Evolutionary conservation across 1,140 invertebrate genomes (phyloP).

Genomic region (Mycetomoellerius zeteki): DNA sequence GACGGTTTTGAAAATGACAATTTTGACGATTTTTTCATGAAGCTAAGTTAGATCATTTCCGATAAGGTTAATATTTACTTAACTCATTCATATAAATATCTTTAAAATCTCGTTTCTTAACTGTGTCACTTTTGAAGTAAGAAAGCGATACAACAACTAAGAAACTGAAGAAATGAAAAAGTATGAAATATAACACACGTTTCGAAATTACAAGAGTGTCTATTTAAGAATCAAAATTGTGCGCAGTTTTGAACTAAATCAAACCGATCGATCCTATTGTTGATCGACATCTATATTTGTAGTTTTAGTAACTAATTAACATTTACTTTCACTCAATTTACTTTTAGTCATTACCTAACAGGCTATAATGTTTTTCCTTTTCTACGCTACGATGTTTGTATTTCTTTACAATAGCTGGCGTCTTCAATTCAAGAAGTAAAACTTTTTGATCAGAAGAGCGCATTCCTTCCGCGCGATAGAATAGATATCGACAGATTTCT

Average conservation of each 20-base stretch:
- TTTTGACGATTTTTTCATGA: too few species aligned
- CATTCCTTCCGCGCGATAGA: neutral
- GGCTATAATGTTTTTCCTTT: neutral
- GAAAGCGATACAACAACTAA: too few species aligned
- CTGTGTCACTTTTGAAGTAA: too few species aligned
- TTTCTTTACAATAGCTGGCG: neutral
- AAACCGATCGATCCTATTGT: neutral
- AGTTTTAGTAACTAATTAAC: neutral
- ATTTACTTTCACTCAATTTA: neutral
- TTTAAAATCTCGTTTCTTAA: too few species aligned
- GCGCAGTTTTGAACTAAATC: neutral
- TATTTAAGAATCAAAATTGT: neutral
- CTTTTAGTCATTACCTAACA: neutral
- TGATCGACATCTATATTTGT: neutral
- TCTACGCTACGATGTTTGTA: too few species aligned
- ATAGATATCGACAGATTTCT: slow-evolving; percentile 4
- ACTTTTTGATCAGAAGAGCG: neutral
- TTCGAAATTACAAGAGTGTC: neutral
- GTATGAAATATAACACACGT: neutral
- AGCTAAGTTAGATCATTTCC: too few species aligned
- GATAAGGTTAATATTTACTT: too few species aligned
- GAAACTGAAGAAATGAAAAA: too few species aligned
- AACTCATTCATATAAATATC: too few species aligned
- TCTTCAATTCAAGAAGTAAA: slow-evolving; percentile 20
- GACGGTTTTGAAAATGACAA: too few species aligned